Base-by-base conservation (phyloP, 2,888 invertebrate species). In the Arenicola marina region DNA sequence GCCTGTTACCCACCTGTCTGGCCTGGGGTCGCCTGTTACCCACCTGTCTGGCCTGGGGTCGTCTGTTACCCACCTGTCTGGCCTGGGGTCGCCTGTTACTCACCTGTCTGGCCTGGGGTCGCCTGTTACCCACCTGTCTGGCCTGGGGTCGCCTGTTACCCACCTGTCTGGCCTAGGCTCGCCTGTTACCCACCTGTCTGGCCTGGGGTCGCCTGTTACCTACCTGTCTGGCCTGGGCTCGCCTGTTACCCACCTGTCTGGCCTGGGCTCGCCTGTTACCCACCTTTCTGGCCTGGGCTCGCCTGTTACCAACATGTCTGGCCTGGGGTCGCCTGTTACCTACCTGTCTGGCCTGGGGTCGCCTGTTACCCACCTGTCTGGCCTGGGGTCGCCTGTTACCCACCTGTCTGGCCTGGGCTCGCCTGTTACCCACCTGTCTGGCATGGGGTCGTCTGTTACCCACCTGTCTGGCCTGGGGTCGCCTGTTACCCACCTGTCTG, bases 1-100 rank as follows among this genome's bases (percentile, higher is more conserved):
- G 11, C 38, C 38, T 18, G 11, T 38, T 15, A 38, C 38, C 11
- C 26, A 68, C 66, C 54, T 65, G 62, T 33, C 60, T 62, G 31
- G 33, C 31, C 7, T 31, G 32, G n/a, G 66, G 44, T 29, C 65
- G 59, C 44, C 53, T 61, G 0, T 93, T 91, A 18, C n/a, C n/a
- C n/a, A n/a, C n/a, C n/a, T n/a, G n/a, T n/a, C n/a, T n/a, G n/a
- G n/a, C n/a, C n/a, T n/a, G n/a, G n/a, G n/a, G n/a, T n/a, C n/a
- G 11, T 18, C 38, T 18, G 11, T 38, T 15, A 38, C 38, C 11
- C 26, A 68, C 66, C 54, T 65, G 62, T 33, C 60, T 62, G 31
- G 33, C 31, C 7, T 31, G 32, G n/a, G 66, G 44, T 29, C 65
- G 59, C 44, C 53, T 61, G 0, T 93, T 91, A 18, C n/a, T n/a